Percentiles rank a stretch among this genome's conserved stretches.
Evolutionary conservation across 2,888 invertebrate genomes (phyloP).

Genomic region (Temnothorax ravouxi): DNA sequence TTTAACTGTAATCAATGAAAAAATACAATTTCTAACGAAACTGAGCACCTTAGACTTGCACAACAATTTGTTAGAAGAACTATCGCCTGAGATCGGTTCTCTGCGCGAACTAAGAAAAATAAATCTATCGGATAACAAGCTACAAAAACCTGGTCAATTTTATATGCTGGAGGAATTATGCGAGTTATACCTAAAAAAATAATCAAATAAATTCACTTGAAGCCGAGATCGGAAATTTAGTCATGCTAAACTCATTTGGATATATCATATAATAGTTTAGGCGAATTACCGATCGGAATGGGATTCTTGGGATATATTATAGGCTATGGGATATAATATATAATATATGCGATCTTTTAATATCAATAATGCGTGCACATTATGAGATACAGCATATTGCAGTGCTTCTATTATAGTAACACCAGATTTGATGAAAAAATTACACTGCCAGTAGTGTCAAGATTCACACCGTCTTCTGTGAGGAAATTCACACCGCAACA

Average conservation of each 20-base stretch:
- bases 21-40: constrained; percentile 90
- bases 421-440: no score
- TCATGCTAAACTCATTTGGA: constrained; percentile 93
- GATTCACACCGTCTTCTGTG: no score
- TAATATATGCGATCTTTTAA: no score
- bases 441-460: no score
- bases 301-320: constrained; percentile 95
- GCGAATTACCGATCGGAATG: constrained; percentile 92
- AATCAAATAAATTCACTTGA: constrained; percentile 91
- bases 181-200: constrained; percentile 91
- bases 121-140: constrained; percentile 91
- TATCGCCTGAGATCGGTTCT: constrained; percentile 92
- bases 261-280: constrained; percentile 92
- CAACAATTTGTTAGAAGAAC: constrained; percentile 91
- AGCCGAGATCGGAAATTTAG: constrained; percentile 92
- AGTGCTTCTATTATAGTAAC: no score
- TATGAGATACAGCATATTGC: no score
- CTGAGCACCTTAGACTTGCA: constrained; percentile 92
- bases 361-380: no score
- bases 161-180: constrained; percentile 91
- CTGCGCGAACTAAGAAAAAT: constrained; percentile 90
- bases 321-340: no score
- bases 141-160: constrained; percentile 89
- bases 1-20: constrained; percentile 89
- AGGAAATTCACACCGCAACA: neutral